A percentile compares a stretch with the other conserved stretches of the same genome.
phyloP scores from a whole-genome alignment of 2,888 invertebrate genomes.

The Drosophila rubida region DNA sequence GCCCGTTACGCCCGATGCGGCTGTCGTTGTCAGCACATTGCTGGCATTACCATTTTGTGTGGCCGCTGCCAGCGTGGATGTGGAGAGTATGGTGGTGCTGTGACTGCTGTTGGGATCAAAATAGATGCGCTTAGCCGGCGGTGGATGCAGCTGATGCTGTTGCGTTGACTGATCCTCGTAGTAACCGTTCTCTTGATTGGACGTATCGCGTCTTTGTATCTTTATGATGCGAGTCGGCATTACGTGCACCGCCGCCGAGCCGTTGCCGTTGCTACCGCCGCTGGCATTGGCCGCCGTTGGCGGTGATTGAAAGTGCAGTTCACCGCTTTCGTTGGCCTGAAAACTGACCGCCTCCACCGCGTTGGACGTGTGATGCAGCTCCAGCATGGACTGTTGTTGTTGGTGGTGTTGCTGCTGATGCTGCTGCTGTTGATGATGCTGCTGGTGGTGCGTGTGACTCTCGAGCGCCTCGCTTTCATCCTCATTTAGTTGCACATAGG shows the following conservation, averaged over 20 bases:
- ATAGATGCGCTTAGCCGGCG: slow-evolving; percentile 74
- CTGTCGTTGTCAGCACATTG: slow-evolving; percentile 49
- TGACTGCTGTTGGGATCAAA: slow-evolving; percentile 73
- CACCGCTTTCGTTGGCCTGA: slow-evolving; percentile 81
- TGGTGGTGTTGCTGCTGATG: slow-evolving; percentile 67
- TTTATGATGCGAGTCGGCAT: slow-evolving; percentile 81
- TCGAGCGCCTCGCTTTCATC: slow-evolving; percentile 68
- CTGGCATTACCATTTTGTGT: slow-evolving; percentile 53
- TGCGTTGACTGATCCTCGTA: slow-evolving; percentile 73
- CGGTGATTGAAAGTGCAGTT: slow-evolving; percentile 75
- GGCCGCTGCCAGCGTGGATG: slow-evolving; percentile 59
- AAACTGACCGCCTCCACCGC: slow-evolving; percentile 77
- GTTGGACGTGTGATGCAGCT: slow-evolving; percentile 56
- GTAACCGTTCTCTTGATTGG: slow-evolving; percentile 72
- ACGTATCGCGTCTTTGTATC: slow-evolving; percentile 81
- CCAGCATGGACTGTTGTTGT: slow-evolving; percentile 64
- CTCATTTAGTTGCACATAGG: slow-evolving; percentile 66
- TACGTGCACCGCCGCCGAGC: slow-evolving; percentile 53
- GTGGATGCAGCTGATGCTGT: slow-evolving; percentile 66
- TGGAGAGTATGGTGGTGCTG: slow-evolving; percentile 70
- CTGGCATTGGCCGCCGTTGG: slow-evolving; percentile 19
- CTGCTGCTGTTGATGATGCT: slow-evolving; percentile 54
- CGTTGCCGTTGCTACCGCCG: slow-evolving; percentile 19
- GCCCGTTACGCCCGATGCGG: slow-evolving; percentile 37
- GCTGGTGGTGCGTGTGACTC: slow-evolving; percentile 45